Evolutionary conservation across 2,888 invertebrate genomes (phyloP).

Genomic region (Cephalotes varians): DNA sequence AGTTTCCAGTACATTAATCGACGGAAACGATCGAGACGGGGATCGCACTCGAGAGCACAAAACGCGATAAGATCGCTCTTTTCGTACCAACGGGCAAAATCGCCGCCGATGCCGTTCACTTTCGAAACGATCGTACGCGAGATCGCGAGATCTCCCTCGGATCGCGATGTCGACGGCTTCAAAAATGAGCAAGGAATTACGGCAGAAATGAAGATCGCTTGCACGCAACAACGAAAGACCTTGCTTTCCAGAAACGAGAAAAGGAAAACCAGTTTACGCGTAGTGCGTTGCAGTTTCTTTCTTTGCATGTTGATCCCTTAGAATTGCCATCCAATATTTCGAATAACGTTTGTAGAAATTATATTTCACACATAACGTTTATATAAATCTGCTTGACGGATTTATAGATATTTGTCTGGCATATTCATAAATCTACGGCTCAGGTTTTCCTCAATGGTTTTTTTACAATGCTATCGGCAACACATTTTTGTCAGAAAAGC

Average conservation of each 20-base stretch:
- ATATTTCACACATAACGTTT: background rate
- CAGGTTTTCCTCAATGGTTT: background rate
- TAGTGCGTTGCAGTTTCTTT: background rate
- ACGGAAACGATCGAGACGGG: slow-evolving; percentile 73
- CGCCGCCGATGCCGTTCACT: slow-evolving; percentile 23
- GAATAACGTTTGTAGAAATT: background rate
- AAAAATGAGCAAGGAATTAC: slow-evolving; percentile 16
- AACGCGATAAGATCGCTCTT: slow-evolving; percentile 37
- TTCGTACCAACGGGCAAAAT: background rate
- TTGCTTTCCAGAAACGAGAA: slow-evolving; percentile 4
- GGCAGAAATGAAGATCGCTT: background rate
- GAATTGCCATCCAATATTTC: background rate
- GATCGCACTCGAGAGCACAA: slow-evolving; percentile 20
- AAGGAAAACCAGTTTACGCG: slow-evolving; percentile 1
- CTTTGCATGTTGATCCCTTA: background rate
- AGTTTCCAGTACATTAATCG: slow-evolving; percentile 76
- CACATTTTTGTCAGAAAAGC: slow-evolving; percentile 48
- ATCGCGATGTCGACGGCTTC: background rate
- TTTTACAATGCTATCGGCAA: slow-evolving; percentile 47
- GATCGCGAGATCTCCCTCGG: slow-evolving; percentile 38
- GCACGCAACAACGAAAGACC: slow-evolving; percentile 28
- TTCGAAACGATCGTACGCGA: slow-evolving; percentile 15
- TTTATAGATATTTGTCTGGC: background rate
- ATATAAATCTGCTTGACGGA: background rate
- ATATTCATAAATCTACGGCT: background rate